Conservation (phyloP, 2,888 invertebrate genomes). For the Rotaria macrura region DNA sequence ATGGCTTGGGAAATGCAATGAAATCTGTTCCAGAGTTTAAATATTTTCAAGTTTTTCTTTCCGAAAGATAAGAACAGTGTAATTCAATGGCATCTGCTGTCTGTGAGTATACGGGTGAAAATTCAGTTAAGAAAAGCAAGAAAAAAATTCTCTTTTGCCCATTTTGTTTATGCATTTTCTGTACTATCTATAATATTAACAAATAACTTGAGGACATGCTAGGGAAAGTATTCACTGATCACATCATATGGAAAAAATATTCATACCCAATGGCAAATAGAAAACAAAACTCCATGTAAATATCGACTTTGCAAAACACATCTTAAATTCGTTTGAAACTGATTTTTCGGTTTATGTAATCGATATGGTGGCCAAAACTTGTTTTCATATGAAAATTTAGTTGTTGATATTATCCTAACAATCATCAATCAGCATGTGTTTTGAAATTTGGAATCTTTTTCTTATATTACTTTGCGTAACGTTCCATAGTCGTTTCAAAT, state of each 20-base stretch:
- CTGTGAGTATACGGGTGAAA: too few species aligned
- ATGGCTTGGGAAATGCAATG: too few species aligned
- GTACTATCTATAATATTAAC: too few species aligned
- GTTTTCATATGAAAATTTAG: background rate
- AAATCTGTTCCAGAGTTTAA: too few species aligned
- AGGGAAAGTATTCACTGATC: too few species aligned
- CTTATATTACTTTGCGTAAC: background rate
- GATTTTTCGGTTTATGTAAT: background rate
- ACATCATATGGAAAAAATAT: background rate
- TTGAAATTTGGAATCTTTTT: background rate
- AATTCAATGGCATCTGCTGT: too few species aligned
- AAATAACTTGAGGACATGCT: too few species aligned
- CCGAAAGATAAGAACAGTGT: too few species aligned
- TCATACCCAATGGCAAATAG: background rate
- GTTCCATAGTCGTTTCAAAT: background rate
- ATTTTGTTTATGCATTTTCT: too few species aligned
- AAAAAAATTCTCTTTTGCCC: too few species aligned
- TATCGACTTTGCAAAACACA: background rate
- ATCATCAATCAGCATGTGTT: background rate
- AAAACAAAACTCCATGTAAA: background rate
- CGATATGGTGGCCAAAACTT: background rate
- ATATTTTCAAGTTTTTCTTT: too few species aligned
- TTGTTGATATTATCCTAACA: background rate
- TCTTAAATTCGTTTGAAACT: background rate
- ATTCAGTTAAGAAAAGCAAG: too few species aligned